Evolutionary conservation across 2,113 vertebrate genomes (phyloP).

Genomic region (Nesogale talazaci): DNA sequence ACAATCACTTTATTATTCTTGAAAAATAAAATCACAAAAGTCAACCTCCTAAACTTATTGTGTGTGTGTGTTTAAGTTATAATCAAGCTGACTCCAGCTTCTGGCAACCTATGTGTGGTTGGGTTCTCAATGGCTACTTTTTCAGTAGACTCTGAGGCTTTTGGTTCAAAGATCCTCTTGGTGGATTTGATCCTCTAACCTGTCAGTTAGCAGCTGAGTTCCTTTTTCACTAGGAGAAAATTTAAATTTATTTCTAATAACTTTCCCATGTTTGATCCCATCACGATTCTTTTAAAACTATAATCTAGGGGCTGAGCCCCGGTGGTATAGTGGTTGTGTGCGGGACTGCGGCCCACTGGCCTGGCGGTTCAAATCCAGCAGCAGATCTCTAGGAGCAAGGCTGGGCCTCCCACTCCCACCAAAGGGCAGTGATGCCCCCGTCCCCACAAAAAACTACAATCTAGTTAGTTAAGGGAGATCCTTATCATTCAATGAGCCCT

Average conservation of each 20-base stretch:
- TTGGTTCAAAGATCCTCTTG: background rate
- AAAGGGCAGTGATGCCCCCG: too few relatives aligned
- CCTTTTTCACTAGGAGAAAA: constrained; percentile 44
- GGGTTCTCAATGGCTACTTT: background rate
- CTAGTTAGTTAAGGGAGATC: background rate
- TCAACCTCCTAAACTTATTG: background rate
- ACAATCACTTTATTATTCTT: constrained; percentile 7
- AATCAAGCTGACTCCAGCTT: background rate
- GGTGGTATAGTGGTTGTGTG: too few relatives aligned
- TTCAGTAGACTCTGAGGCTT: background rate
- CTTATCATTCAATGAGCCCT: constrained; percentile 11
- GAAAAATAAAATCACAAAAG: constrained; percentile 48
- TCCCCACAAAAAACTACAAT: too few relatives aligned
- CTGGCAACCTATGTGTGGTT: background rate
- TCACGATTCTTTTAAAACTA: background rate
- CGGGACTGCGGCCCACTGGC: too few relatives aligned
- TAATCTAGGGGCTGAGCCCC: too few relatives aligned
- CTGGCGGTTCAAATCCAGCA: too few relatives aligned
- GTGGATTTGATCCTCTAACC: background rate
- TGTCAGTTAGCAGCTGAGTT: background rate
- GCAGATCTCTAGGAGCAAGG: too few relatives aligned
- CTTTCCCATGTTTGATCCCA: background rate
- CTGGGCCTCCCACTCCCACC: too few relatives aligned
- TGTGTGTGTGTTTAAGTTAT: background rate
- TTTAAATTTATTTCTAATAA: background rate